Base-by-base conservation (phyloP, 2,888 invertebrate genomes). In the Athalia circularis region DNA sequence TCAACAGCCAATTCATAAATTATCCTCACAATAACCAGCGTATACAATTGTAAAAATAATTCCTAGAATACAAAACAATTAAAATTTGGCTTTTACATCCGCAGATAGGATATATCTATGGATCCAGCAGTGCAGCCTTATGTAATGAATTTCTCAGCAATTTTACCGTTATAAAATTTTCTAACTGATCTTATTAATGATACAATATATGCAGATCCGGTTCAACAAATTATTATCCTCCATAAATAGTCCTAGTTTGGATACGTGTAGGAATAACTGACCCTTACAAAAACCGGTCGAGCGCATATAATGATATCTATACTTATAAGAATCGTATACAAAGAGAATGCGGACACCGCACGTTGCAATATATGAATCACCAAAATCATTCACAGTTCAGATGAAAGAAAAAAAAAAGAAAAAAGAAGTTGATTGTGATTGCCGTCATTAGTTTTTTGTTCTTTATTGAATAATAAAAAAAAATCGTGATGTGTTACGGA, bases 211-310 rank as follows among this genome's bases (percentile, higher is more conserved):
- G 45, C 70, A 72, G 70, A 72, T 72, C 70, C 70, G 70, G 70
- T 72, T 72, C 45, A 47, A 72, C 70, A 59, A 72, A 72, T 47
- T 54, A 54, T 7, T 11, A 54, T 29, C 54, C 11, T 54, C 15
- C 11, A 15, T 52, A 43, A 11, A 54, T 68, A 52, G 15, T 68
- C 11, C 68, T 52, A 29, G 52, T 68, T 54, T 29, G 52, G 68
- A 68, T 11, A 52, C 68, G 68, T 50, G 15, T 68, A 50, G 6
- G 13, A 0, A 72, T 43, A 72, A 59, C 43, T 72, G 70, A 72
- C 70, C 70, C 70, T 45, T 57, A 29, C 29, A 29, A 29, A 68
- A 68, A 68, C 68, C 68, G 52, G 68, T 68, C 52, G 54, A 68
- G 54, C 43, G 68, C 68, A 68, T 61, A 13, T 61, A 13, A n/a